phyloP scores from a whole-genome alignment of 2,113 vertebrate species.

The Pionites leucogaster region DNA sequence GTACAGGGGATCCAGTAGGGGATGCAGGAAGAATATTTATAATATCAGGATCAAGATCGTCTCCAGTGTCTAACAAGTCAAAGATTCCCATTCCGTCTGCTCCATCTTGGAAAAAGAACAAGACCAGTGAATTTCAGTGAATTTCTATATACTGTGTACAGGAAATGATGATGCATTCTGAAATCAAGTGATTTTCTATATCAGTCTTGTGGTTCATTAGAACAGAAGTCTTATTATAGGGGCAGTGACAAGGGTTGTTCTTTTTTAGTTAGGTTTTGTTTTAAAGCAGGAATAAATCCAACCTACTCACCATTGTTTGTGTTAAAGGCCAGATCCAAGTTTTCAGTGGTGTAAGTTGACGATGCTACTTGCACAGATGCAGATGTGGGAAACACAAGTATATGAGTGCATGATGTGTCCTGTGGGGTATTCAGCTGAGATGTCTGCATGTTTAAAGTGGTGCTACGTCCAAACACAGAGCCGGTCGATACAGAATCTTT shows the following conservation, averaged over 20 bases:
- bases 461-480: slow-evolving; percentile 96
- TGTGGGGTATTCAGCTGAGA: slow-evolving; percentile 96
- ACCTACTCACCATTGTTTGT: slow-evolving; percentile 87
- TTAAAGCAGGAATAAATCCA: background rate
- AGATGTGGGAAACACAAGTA: slow-evolving; percentile 96
- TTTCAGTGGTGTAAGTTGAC: slow-evolving; percentile 88
- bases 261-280: background rate
- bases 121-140: background rate
- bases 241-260: background rate
- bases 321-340: slow-evolving; percentile 93
- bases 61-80: slow-evolving; percentile 89
- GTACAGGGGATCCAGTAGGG: slow-evolving; percentile 89
- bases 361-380: slow-evolving; percentile 95
- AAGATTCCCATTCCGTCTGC: slow-evolving; percentile 93
- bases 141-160: background rate
- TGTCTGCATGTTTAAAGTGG: slow-evolving; percentile 95
- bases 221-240: background rate
- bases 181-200: background rate
- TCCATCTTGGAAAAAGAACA: slow-evolving; percentile 80
- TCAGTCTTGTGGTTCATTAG: background rate
- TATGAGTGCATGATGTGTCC: slow-evolving; percentile 97
- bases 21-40: slow-evolving; percentile 97
- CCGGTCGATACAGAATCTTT: slow-evolving; percentile 94
- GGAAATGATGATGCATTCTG: background rate
- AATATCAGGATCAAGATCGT: slow-evolving; percentile 94